These are phyloP conservation scores for Drosophila seguyi DNA, from an alignment of 1,140 invertebrate genomes.

Conservation along the genomic window DNA sequence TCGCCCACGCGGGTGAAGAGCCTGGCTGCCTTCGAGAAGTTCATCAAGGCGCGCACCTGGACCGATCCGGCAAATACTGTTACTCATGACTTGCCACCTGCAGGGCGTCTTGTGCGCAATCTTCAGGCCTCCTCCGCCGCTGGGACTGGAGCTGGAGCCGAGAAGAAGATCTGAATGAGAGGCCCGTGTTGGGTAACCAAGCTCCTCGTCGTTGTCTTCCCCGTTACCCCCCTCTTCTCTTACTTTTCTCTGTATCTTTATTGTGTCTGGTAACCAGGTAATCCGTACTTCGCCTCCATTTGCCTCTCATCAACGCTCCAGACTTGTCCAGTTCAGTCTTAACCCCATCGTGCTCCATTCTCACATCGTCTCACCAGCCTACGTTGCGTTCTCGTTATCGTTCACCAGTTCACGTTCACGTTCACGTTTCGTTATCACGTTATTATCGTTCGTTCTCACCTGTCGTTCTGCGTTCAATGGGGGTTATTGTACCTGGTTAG, in stretches of 20 bases:
- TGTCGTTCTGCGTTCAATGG: constrained; percentile 50
- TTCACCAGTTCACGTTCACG: constrained; percentile 41
- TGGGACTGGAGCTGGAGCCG: constrained; percentile 30
- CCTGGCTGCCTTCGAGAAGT: constrained; percentile 74
- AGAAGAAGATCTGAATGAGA: constrained; percentile 63
- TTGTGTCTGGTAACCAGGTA: constrained; percentile 73
- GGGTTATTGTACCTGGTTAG: constrained; percentile 5
- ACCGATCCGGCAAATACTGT: constrained; percentile 57
- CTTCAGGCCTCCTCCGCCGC: constrained; percentile 46
- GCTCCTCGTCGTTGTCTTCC: constrained; percentile 42
- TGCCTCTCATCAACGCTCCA: constrained; percentile 49
- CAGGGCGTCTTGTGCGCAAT: constrained; percentile 69
- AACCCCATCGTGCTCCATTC: constrained; percentile 39
- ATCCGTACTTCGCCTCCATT: constrained; percentile 60
- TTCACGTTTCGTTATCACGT: constrained; percentile 56
- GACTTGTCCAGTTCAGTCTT: constrained; percentile 42
- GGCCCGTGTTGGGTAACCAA: constrained; percentile 46
- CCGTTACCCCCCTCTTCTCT: constrained; percentile 34
- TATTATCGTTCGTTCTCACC: constrained; percentile 47
- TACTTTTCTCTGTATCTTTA: constrained; percentile 25
- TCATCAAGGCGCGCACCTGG: constrained; percentile 69
- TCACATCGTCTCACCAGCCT: constrained; percentile 54
- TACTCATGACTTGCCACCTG: constrained; percentile 70
- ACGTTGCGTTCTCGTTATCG: constrained; percentile 71
- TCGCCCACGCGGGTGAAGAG: constrained; percentile 61